Conservation (phyloP, 2,113 vertebrate genomes). For the Gavialis gangeticus region DNA sequence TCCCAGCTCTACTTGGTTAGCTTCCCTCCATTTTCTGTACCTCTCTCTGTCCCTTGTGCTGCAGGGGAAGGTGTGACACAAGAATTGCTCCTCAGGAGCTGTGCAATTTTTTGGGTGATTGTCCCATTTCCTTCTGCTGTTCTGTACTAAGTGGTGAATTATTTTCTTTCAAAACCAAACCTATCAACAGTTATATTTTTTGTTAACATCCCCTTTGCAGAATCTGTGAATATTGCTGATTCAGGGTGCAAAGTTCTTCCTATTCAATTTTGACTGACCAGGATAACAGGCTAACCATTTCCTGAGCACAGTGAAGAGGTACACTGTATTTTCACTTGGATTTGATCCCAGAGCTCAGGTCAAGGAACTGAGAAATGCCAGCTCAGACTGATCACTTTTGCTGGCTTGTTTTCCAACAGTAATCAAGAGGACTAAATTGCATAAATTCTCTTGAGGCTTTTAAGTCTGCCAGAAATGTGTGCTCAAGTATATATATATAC, state of each 20-base stretch:
- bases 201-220: background rate
- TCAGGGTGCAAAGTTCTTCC: fast-evolving
- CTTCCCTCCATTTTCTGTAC: background rate
- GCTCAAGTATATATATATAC: no score
- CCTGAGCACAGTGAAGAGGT: background rate
- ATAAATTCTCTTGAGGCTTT: background rate
- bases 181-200: background rate
- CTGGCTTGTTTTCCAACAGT: slow-evolving; percentile 6
- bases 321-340: background rate
- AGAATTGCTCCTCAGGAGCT: background rate
- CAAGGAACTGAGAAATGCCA: slow-evolving; percentile 33
- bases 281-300: background rate
- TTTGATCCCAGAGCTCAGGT: background rate
- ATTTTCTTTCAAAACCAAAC: background rate
- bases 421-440: background rate
- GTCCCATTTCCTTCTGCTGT: slow-evolving; percentile 38
- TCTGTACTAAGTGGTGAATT: fast-evolving
- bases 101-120: background rate
- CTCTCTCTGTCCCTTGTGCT: fast-evolving
- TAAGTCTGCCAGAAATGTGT: no score
- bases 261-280: background rate
- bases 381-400: background rate
- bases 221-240: background rate
- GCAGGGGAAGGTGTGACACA: slow-evolving; percentile 35
- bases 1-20: fast-evolving